Conservation (phyloP, 2,113 vertebrate genomes). For the Oryzias melastigma region DNA sequence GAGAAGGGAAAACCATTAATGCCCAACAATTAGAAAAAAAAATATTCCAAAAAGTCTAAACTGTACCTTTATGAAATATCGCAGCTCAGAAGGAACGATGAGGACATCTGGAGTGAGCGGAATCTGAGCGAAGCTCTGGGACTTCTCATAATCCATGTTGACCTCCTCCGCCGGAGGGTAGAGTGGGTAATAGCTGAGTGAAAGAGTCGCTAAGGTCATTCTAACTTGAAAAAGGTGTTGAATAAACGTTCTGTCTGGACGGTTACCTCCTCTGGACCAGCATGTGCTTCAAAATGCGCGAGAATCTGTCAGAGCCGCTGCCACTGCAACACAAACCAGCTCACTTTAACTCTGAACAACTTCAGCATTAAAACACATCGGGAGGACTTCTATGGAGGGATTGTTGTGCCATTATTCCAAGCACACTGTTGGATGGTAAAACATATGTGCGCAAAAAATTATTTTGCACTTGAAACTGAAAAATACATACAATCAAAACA, state of each 20-base stretch:
- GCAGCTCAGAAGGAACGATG: constrained; percentile 86
- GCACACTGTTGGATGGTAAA: too few relatives aligned
- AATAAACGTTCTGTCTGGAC: background rate
- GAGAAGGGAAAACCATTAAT: background rate
- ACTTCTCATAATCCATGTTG: constrained; percentile 85
- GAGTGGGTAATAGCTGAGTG: constrained; percentile 86
- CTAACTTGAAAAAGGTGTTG: background rate
- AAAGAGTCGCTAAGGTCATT: too few relatives aligned
- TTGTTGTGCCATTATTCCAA: too few relatives aligned
- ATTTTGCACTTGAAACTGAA: too few relatives aligned
- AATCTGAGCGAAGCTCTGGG: constrained; percentile 75
- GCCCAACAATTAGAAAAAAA: background rate
- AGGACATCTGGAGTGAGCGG: constrained; percentile 84
- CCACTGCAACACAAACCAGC: constrained; percentile 53
- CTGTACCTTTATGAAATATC: constrained; percentile 89
- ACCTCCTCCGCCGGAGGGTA: constrained; percentile 89
- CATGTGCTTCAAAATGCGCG: constrained; percentile 88
- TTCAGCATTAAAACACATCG: background rate
- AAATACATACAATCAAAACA: too few relatives aligned
- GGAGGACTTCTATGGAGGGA: too few relatives aligned
- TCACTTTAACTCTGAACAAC: background rate
- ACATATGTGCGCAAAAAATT: too few relatives aligned
- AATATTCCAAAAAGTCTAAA: background rate
- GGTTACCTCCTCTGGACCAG: constrained; percentile 88
- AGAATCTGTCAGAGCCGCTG: constrained; percentile 82